phyloP scores from a whole-genome alignment of 2,113 vertebrate species.

The Phalacrocorax pelagicus region DNA sequence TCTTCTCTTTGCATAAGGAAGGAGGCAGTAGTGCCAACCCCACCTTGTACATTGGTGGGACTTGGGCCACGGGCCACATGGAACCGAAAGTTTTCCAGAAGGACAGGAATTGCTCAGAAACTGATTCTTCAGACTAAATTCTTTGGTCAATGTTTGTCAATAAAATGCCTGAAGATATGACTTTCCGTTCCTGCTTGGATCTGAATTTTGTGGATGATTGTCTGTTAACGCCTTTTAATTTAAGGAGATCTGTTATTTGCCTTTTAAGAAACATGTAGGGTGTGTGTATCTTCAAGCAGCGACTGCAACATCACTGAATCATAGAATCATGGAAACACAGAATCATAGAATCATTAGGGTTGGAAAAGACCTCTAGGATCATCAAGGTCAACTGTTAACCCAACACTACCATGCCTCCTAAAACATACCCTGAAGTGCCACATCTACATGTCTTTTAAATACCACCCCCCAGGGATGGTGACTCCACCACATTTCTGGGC shows the following conservation, averaged over 20 bases:
- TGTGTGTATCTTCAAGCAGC: neutral
- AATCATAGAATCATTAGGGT: no score
- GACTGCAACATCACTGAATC: neutral
- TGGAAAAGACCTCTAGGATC: no score
- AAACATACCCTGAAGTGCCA: no score
- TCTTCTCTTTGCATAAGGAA: neutral
- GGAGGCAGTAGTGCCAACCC: neutral
- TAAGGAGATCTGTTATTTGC: neutral
- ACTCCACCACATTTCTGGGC: no score
- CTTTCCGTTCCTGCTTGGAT: neutral
- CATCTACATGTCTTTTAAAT: no score
- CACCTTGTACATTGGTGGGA: neutral
- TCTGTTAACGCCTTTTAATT: neutral
- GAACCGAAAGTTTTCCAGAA: neutral
- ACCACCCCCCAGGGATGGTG: no score
- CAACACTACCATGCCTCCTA: no score
- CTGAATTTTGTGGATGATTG: neutral
- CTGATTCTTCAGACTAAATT: neutral
- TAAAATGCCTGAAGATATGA: neutral
- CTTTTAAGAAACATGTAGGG: neutral
- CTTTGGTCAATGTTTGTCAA: neutral
- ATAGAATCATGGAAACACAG: no score
- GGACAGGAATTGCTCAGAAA: neutral
- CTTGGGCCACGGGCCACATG: fast-evolving
- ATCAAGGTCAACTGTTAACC: no score